These are phyloP conservation scores for Athalia rosae DNA, from an alignment of 2,888 invertebrate genomes.

Conservation along the genomic window DNA sequence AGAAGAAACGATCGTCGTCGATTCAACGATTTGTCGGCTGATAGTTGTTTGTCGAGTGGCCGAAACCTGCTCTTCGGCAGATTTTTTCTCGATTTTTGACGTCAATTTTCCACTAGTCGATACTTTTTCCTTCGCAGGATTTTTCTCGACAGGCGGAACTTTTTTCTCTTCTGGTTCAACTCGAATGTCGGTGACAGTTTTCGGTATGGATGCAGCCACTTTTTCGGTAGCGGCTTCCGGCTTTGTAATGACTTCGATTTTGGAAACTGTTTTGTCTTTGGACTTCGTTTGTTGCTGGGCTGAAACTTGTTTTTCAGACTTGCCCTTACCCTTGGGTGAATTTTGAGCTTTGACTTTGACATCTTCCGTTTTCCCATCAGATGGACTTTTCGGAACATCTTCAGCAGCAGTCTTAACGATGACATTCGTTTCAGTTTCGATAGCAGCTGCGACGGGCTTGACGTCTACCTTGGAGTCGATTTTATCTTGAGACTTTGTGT, in stretches of 20 bases:
- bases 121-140: conserved; percentile 1
- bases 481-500: conserved; percentile 12
- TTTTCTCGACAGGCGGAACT: neutral
- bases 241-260: conserved; percentile 10
- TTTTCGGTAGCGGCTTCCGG: neutral
- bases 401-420: neutral
- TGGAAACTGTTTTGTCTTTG: neutral
- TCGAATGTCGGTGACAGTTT: conserved; percentile 11
- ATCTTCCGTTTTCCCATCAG: conserved; percentile 2
- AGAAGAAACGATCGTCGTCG: conserved; percentile 1
- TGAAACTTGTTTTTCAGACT: conserved; percentile 34
- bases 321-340: neutral
- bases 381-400: neutral
- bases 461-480: conserved; percentile 7
- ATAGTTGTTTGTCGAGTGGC: neutral
- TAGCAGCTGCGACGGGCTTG: neutral
- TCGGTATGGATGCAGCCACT: neutral
- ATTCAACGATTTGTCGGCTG: conserved; percentile 9
- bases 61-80: conserved; percentile 2
- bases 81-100: conserved; percentile 8
- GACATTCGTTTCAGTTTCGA: neutral
- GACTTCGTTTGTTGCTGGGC: neutral
- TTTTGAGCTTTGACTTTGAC: conserved; percentile 1
- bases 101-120: neutral
- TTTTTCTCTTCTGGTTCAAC: neutral